These are phyloP conservation scores for Zapornia atra DNA, from an alignment of 2,113 vertebrate genomes.

Conservation along the genomic window DNA sequence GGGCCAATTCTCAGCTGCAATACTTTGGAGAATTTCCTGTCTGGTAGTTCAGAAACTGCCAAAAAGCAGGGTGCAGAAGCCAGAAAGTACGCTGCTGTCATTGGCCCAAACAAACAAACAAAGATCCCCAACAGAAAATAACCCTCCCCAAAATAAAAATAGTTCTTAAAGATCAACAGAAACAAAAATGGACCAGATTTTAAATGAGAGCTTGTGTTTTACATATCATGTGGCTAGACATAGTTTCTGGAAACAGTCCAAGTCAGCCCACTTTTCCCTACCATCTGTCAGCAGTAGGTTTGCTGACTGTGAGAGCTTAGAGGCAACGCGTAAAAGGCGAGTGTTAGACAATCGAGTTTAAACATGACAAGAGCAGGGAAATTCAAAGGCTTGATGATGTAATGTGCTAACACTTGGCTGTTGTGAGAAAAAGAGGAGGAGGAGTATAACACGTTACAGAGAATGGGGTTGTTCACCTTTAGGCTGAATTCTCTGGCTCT, in stretches of 20 bases:
- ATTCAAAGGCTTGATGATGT: constrained; percentile 69
- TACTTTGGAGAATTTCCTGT: constrained; percentile 75
- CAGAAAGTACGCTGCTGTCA: constrained; percentile 59
- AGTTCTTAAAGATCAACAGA: constrained; percentile 52
- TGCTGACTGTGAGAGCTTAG: constrained; percentile 69
- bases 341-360: constrained; percentile 72
- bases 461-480: not conserved
- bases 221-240: constrained; percentile 65
- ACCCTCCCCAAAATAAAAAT: constrained; percentile 24
- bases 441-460: not conserved
- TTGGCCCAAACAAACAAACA: constrained; percentile 67
- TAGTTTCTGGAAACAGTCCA: constrained; percentile 74
- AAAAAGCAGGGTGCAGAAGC: constrained; percentile 59
- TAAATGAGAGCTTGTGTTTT: constrained; percentile 49
- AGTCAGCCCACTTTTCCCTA: constrained; percentile 49
- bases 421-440: constrained; percentile 56
- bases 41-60: constrained; percentile 75
- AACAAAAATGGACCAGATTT: constrained; percentile 50
- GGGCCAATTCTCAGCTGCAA: constrained; percentile 75
- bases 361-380: constrained; percentile 68
- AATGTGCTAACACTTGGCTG: constrained; percentile 47
- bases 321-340: constrained; percentile 56
- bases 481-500: constrained; percentile 19
- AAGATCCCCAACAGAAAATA: constrained; percentile 42
- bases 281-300: constrained; percentile 78